A percentile compares a stretch with the other conserved stretches of the same genome.
These are phyloP conservation scores for Pristis pectinata DNA, from an alignment of 2,797 vertebrate genomes.

Conservation along the genomic window DNA sequence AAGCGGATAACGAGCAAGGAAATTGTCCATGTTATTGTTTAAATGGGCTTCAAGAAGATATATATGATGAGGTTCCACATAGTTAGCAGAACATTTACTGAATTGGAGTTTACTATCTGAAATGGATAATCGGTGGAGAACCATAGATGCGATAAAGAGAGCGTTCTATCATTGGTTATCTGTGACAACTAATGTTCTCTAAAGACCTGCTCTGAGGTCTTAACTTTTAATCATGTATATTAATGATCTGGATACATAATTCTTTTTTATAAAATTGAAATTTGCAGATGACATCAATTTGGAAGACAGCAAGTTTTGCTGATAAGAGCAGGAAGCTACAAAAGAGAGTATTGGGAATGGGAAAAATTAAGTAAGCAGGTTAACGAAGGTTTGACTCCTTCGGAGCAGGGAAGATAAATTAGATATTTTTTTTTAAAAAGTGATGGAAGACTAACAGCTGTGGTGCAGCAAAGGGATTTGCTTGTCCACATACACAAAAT, in stretches of 20 bases:
- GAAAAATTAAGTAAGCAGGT: not conserved
- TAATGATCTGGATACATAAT: no score
- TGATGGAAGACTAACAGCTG: not conserved
- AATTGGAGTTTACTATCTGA: not conserved
- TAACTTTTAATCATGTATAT: not conserved
- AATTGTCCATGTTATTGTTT: no score
- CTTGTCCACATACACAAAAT: not conserved
- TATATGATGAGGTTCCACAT: not conserved
- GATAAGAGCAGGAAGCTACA: not conserved
- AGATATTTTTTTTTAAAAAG: not conserved
- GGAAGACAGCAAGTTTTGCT: not conserved
- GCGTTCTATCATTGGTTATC: not conserved
- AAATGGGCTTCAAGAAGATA: not conserved
- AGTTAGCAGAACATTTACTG: not conserved
- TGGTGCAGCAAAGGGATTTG: not conserved
- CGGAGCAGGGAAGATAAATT: not conserved
- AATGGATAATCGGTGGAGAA: not conserved
- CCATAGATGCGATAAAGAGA: not conserved
- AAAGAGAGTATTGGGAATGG: not conserved
- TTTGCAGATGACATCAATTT: not conserved
- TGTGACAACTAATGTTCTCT: not conserved
- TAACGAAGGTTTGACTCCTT: not conserved
- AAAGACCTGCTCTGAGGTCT: not conserved
- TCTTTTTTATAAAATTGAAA: no score
- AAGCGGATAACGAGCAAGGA: no score